phyloP scores from a whole-genome alignment of 2,797 vertebrate species.

The Falco naumanni region DNA sequence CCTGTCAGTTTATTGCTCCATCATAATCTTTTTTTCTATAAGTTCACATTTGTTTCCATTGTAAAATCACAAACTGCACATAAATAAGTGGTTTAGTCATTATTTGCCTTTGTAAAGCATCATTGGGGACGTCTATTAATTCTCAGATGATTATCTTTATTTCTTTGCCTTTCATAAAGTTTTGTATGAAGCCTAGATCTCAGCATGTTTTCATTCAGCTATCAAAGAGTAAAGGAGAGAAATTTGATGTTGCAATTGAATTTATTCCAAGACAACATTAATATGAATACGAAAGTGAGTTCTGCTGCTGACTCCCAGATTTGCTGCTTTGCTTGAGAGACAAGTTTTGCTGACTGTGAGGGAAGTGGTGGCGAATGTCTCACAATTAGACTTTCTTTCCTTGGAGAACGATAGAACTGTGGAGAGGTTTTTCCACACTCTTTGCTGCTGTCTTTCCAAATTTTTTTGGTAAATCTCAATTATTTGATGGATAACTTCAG shows the following conservation, averaged over 20 bases:
- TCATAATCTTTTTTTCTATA: conserved; percentile 19
- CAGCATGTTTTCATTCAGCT: conserved; percentile 61
- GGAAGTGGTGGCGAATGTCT: not conserved
- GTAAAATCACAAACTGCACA: conserved; percentile 63
- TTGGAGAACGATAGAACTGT: not conserved
- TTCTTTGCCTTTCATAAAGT: conserved; percentile 69
- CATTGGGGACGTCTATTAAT: conserved; percentile 55
- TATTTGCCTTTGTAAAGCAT: conserved; percentile 69
- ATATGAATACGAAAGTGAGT: conserved; percentile 40
- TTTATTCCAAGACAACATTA: conserved; percentile 47
- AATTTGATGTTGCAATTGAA: conserved; percentile 57
- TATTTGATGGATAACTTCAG: not conserved
- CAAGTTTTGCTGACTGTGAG: not conserved
- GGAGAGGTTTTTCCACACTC: not conserved
- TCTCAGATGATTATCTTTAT: conserved; percentile 62
- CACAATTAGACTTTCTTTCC: not conserved
- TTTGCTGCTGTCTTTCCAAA: not conserved
- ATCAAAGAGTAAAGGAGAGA: conserved; percentile 37
- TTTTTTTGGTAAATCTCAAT: not conserved
- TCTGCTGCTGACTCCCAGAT: not conserved
- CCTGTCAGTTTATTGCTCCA: conserved; percentile 53
- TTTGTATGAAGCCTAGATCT: conserved; percentile 59
- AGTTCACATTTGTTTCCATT: conserved; percentile 66
- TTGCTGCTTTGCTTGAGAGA: not conserved
- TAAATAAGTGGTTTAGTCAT: conserved; percentile 59